Conservation (phyloP, 2,888 invertebrate species). For the Adela reaumurella region DNA sequence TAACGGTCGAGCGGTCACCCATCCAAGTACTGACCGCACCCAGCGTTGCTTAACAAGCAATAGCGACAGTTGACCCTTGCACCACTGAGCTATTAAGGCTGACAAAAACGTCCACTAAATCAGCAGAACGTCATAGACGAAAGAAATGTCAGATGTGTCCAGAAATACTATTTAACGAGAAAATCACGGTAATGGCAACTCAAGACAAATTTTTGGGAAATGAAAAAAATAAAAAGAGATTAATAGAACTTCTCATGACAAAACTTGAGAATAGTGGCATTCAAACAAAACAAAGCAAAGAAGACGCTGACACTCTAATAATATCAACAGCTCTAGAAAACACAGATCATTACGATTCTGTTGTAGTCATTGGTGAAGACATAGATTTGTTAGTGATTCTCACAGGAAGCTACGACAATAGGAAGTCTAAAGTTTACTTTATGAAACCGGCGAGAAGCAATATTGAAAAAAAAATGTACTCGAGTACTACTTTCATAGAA, state of each 20-base stretch:
- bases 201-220: slow-evolving; percentile 16
- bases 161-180: slow-evolving; percentile 12
- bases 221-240: slow-evolving; percentile 11
- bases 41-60: too few relatives aligned
- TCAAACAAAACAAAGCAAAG: background rate
- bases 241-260: slow-evolving; percentile 11
- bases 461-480: background rate
- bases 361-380: slow-evolving; percentile 14
- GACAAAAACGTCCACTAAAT: slow-evolving; percentile 2
- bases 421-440: slow-evolving; percentile 3
- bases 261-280: slow-evolving; percentile 5
- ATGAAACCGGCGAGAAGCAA: slow-evolving; percentile 8
- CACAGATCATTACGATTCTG: slow-evolving; percentile 3
- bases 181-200: slow-evolving; percentile 6
- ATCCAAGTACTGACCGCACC: too few relatives aligned
- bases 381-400: slow-evolving; percentile 17
- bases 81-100: too few relatives aligned
- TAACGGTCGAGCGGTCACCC: too few relatives aligned
- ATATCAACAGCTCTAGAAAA: slow-evolving; percentile 1
- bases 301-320: slow-evolving; percentile 4
- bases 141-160: too few relatives aligned
- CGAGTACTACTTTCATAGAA: slow-evolving; percentile 2
- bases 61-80: too few relatives aligned
- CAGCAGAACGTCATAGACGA: too few relatives aligned
- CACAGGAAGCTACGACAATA: slow-evolving; percentile 6